Evolutionary conservation across 2,113 vertebrate species (phyloP), one percentile per base, ranked within the genome.

Genomic region (Thymallus thymallus): DNA sequence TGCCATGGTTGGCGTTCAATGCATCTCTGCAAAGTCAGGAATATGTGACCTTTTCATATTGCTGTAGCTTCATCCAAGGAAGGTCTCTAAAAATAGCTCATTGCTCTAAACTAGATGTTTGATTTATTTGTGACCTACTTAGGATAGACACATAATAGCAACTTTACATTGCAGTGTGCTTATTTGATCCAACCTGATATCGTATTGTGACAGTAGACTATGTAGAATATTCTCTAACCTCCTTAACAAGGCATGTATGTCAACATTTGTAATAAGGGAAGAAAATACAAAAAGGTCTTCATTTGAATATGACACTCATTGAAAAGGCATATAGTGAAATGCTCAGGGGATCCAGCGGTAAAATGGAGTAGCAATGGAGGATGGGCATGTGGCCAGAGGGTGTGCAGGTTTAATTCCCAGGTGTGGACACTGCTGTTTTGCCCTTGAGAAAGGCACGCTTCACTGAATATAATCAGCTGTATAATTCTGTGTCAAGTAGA

Each of bases 41-140:
- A 32, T 35, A 56, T 23, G 55, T 81, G 76, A 84, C 74, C 74
- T 81, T 81, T 79, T 70, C 41, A 60, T 69, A 74, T 68, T 46
- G 71, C 71, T 72, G 23, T 18, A 51, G 60, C 20, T 48, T 63
- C 71, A 65, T 35, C 60, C 60, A 35, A 73, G 48, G 29, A 60
- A 35, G 66, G 24, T 65, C 14, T 60, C 72, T 80, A 74, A 63
- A 74, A 76, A 72, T 84, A 81, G 69, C n/a, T n/a, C 63, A 55
- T 56, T 13, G 62, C 61, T 64, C 60, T 75, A 70, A 73, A 63
- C 22, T 23, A n/a, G 55, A 63, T 23, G 75, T 18, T 74, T 69
- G 73, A 41, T 41, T 41, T 41, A 75, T 75, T 69, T 69, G 66
- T 75, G 67, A 68, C 73, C 73, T 29, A 75, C 65, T 68, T 75